phyloP scores from a whole-genome alignment of 2,888 invertebrate genomes.

The Ormyrus pomaceus region DNA sequence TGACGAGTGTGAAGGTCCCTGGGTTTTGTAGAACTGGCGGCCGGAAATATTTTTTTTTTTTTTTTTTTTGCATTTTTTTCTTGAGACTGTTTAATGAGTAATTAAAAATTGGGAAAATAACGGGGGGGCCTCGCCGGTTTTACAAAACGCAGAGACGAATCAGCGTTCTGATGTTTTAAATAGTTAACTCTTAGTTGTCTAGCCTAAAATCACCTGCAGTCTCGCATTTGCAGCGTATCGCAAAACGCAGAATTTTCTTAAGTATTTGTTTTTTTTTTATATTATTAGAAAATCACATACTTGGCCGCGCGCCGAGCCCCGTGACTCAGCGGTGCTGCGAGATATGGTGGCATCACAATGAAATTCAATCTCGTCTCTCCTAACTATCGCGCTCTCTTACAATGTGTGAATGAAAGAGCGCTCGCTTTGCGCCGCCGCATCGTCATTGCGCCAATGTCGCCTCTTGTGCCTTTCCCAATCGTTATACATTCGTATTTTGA shows the following conservation, averaged over 20 bases:
- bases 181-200: conserved; percentile 28
- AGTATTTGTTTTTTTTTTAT: conserved; percentile 69
- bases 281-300: conserved; percentile 75
- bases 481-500: conserved; percentile 37
- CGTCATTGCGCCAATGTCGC: conserved; percentile 54
- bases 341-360: conserved; percentile 89
- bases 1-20: conserved; percentile 55
- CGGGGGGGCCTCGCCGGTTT: conserved; percentile 17
- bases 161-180: conserved; percentile 24
- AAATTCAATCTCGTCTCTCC: conserved; percentile 73
- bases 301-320: conserved; percentile 74
- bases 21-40: conserved; percentile 42
- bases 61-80: conserved; percentile 15
- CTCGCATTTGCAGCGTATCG: conserved; percentile 48
- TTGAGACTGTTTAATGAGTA: conserved; percentile 14
- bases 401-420: conserved; percentile 10
- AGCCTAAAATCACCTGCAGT: conserved; percentile 52
- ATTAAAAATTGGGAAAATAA: conserved; percentile 33
- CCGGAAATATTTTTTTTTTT: conserved; percentile 25
- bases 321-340: conserved; percentile 78
- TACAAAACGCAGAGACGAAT: conserved; percentile 35
- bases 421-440: conserved; percentile 50
- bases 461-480: conserved; percentile 40
- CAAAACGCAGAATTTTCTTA: conserved; percentile 64
- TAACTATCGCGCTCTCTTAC: conserved; percentile 65